Evolutionary conservation across 2,888 invertebrate genomes (phyloP).

Genomic region (Panopea generosa): DNA sequence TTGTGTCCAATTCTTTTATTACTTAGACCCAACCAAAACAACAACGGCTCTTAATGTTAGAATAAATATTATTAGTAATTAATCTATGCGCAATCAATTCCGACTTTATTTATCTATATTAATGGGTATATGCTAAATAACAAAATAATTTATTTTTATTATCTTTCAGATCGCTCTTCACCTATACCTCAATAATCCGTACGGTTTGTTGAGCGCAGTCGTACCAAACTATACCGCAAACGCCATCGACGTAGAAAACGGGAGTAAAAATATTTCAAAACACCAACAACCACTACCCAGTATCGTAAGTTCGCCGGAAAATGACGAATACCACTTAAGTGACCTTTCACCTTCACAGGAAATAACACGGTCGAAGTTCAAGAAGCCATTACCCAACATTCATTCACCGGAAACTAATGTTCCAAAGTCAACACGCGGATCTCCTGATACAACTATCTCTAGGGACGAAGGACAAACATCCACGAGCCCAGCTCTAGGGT

Average conservation of each 20-base stretch:
- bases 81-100: too few species aligned
- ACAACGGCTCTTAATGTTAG: too few species aligned
- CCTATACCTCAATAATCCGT: conserved; percentile 56
- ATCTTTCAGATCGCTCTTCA: conserved; percentile 52
- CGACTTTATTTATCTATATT: too few species aligned
- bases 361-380: background rate
- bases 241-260: background rate
- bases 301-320: background rate
- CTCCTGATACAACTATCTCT: background rate
- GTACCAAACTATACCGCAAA: conserved; percentile 39
- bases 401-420: background rate
- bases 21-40: too few species aligned
- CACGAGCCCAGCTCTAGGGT: conserved; percentile 24
- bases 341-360: conserved; percentile 11
- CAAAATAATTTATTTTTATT: too few species aligned
- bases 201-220: conserved; percentile 42
- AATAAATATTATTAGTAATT: too few species aligned
- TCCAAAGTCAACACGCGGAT: background rate
- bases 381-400: background rate
- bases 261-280: background rate
- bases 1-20: too few species aligned
- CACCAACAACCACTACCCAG: background rate
- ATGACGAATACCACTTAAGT: background rate
- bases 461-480: too few species aligned
- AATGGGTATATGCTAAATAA: too few species aligned